These are phyloP conservation scores for Diabrotica virgifera DNA, from an alignment of 1,140 invertebrate species.

Conservation along the genomic window DNA sequence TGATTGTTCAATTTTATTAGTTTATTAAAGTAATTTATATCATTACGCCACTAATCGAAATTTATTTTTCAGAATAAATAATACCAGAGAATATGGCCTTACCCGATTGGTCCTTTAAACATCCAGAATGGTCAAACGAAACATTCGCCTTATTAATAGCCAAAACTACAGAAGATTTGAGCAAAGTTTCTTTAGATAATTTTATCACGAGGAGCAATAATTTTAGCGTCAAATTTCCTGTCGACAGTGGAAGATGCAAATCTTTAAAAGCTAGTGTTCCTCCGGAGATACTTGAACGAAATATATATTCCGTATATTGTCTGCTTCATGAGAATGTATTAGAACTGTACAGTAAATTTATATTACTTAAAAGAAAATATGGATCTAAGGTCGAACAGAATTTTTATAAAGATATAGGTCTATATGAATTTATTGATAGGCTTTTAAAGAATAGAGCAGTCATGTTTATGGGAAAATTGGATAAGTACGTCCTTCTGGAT, in stretches of 20 bases:
- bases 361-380: constrained; percentile 51
- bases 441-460: constrained; percentile 57
- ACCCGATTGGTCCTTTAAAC: constrained; percentile 22
- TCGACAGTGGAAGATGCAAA: constrained; percentile 46
- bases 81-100: not conserved
- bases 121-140: constrained; percentile 22
- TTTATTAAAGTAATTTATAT: not conserved
- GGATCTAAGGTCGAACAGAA: constrained; percentile 54
- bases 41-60: too few relatives aligned
- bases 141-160: not conserved
- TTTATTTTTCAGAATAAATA: too few relatives aligned
- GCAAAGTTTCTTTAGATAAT: constrained; percentile 36
- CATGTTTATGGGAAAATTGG: constrained; percentile 51
- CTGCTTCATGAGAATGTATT: constrained; percentile 52
- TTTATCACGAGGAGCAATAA: constrained; percentile 49
- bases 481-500: constrained; percentile 53
- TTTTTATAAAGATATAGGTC: constrained; percentile 55
- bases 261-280: constrained; percentile 43
- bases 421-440: constrained; percentile 56
- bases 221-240: constrained; percentile 50
- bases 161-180: not conserved
- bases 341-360: constrained; percentile 48
- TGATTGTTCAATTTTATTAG: too few relatives aligned
- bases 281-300: constrained; percentile 42
- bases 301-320: constrained; percentile 53